These are phyloP conservation scores for Terrapene triunguis DNA, from an alignment of 2,113 vertebrate species.

Conservation along the genomic window DNA sequence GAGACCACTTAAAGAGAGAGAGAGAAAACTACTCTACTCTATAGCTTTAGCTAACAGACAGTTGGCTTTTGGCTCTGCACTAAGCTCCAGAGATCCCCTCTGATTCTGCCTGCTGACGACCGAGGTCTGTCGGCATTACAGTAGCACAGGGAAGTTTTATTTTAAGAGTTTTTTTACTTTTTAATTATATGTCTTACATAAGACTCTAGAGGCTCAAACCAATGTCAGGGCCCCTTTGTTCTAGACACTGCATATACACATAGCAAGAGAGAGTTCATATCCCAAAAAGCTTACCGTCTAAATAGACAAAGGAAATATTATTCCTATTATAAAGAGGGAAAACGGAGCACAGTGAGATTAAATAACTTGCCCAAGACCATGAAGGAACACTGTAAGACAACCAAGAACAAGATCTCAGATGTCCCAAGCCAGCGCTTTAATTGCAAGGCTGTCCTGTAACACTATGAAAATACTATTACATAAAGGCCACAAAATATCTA, in stretches of 20 bases:
- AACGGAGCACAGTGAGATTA: background rate
- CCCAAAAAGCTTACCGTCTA: background rate
- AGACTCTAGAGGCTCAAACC: background rate
- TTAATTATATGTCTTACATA: rapidly evolving
- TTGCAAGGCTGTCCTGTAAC: background rate
- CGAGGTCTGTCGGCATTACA: too few species aligned
- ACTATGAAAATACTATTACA: background rate
- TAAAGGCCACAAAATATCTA: background rate
- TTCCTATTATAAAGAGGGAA: rapidly evolving
- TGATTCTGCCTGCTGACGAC: too few species aligned
- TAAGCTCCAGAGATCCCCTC: too few species aligned
- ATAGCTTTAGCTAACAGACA: too few species aligned
- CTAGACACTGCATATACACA: background rate
- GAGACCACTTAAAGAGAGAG: too few species aligned
- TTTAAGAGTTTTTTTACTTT: background rate
- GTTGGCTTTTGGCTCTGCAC: too few species aligned
- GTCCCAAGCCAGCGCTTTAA: background rate
- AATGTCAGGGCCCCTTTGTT: background rate
- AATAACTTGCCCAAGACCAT: background rate
- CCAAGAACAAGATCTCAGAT: background rate
- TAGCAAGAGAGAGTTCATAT: background rate
- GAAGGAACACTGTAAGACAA: background rate
- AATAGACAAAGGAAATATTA: background rate
- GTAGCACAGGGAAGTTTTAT: background rate
- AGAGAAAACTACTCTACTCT: too few species aligned